Percentiles rank a stretch among this genome's conserved stretches.
These are phyloP conservation scores for Pocillopora verrucosa DNA, from an alignment of 64 coral and sea anemone genomes.

Conservation along the genomic window DNA sequence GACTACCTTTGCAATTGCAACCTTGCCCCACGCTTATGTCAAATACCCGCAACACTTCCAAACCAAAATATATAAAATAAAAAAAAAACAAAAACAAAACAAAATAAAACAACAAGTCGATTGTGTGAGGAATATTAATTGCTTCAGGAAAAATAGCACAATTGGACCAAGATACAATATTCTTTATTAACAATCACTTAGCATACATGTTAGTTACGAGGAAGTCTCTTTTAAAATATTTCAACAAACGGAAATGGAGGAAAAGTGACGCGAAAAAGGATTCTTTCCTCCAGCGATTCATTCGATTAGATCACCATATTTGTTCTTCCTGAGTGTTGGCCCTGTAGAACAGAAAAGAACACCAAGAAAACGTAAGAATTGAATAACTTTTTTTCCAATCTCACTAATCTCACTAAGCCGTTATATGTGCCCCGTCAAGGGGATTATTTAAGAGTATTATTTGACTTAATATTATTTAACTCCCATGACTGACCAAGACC, in stretches of 20 bases:
- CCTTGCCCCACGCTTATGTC: too few species aligned
- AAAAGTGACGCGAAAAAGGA: not conserved
- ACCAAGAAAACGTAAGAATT: not conserved
- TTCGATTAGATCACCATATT: conserved; percentile 34
- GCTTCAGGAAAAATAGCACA: not conserved
- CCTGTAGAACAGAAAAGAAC: not conserved
- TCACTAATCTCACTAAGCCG: too few species aligned
- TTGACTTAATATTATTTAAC: too few species aligned
- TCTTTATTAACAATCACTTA: not conserved
- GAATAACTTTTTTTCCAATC: not conserved
- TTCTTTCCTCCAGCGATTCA: not conserved
- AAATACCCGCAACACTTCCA: too few species aligned
- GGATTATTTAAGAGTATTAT: too few species aligned
- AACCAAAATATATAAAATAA: too few species aligned
- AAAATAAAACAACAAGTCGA: too few species aligned
- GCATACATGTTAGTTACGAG: not conserved
- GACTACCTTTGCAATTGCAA: too few species aligned
- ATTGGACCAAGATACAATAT: not conserved
- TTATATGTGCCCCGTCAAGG: too few species aligned
- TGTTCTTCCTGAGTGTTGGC: conserved; percentile 17
- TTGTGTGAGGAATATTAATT: too few species aligned
- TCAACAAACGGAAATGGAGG: not conserved
- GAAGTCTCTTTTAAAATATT: not conserved
- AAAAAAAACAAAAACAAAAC: too few species aligned
- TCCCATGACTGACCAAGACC: too few species aligned